Base-by-base conservation (phyloP, 2,888 invertebrate genomes). In the Microctonus brassicae region DNA sequence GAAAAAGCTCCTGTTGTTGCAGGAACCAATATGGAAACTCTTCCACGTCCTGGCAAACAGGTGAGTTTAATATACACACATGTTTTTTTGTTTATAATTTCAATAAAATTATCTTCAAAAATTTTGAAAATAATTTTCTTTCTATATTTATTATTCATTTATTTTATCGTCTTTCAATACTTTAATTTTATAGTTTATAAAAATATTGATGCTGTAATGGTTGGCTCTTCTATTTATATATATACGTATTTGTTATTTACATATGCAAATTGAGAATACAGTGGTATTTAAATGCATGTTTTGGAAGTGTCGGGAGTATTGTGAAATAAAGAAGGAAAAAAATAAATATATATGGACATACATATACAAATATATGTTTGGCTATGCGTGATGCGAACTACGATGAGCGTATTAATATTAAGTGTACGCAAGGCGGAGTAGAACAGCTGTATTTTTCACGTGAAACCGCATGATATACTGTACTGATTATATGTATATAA, bases 21-120 rank as follows among this genome's bases (percentile, higher is more conserved):
- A 82, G 91, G 91, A 75, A 90, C 90, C 75, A 90, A 90, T 83
- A 90, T 90, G 88, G 91, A 91, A 86, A 91, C 90, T 42, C 84
- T 90, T 75, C 90, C 90, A 47, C 88, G 90, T 76, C 86, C 89
- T 73, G 90, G 89, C 76, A 91, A 91, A 87, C 90, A 90, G 89
- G 91, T 90, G 62, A 75, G 74, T 63, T 34, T 26, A 26, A 20
- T 17, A n/a, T 47, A 60, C 11, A 22, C 22, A 55, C 7, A 29
- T 29, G 13, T 62, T 24, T 20, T 10, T 20, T 5, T 22, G 17
- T 13, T 53, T 17, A 20, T 5, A 5, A 29, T 5, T 5, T 29
- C 3, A 13, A n/a, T 42, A 42, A 42, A 42, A n/a, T n/a, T n/a
- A n/a, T n/a, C n/a, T n/a, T n/a, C n/a, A n/a, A n/a, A n/a, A n/a